Conservation (phyloP, 1,140 invertebrate species). For the Leptopilina boulardi region DNA sequence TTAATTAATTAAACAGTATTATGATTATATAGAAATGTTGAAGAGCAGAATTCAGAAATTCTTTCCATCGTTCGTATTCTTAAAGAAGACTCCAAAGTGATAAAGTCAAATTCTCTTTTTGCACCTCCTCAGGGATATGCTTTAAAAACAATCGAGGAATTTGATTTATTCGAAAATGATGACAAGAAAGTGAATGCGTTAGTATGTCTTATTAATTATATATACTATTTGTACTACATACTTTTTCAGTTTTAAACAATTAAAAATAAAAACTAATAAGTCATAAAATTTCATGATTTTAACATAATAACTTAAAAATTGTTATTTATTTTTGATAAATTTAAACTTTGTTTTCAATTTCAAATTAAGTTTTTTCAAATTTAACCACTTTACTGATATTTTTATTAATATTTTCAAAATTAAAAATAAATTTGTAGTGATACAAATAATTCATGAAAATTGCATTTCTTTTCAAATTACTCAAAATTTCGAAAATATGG, state of each 20-base stretch:
- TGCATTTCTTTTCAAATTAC: neutral
- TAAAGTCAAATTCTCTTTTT: conserved; percentile 6
- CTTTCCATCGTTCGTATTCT: neutral
- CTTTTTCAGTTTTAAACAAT: neutral
- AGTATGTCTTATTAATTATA: neutral
- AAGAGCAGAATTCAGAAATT: neutral
- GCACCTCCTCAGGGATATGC: neutral
- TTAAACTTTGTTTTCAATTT: no score
- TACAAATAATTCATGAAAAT: neutral
- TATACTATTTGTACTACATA: neutral
- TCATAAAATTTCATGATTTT: neutral
- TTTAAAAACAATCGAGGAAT: neutral
- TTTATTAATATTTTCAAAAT: neutral
- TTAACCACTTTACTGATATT: no score
- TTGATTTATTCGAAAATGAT: neutral
- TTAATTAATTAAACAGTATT: neutral
- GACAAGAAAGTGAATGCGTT: neutral
- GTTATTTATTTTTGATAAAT: no score
- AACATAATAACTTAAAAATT: no score
- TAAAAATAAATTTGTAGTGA: neutral
- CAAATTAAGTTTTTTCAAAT: no score
- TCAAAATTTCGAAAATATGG: neutral
- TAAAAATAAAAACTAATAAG: neutral
- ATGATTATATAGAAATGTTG: neutral
- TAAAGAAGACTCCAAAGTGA: neutral